Base-by-base conservation (phyloP, 1,140 invertebrate species). In the Hormaphis cornu region DNA sequence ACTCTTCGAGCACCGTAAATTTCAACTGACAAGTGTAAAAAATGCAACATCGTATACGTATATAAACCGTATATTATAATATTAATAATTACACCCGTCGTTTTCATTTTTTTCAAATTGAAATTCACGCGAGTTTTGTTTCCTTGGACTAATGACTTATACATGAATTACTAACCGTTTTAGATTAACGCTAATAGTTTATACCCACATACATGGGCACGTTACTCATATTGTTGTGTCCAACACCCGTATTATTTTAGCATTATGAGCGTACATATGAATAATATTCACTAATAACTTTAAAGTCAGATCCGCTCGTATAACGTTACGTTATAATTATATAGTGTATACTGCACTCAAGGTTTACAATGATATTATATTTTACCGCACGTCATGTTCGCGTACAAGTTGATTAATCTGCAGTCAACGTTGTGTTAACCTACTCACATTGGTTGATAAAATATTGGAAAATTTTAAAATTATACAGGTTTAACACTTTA, bases 71-170 rank as follows among this genome's bases (percentile, higher is more conserved):
- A n/a, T n/a, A n/a, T n/a, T n/a, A n/a, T n/a, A n/a, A n/a, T n/a
- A n/a, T n/a, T n/a, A n/a, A n/a, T n/a, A n/a, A n/a, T n/a, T n/a
- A n/a, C n/a, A n/a, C n/a, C n/a, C n/a, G n/a, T n/a, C n/a, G 18
- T 20, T 1, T 28, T 8, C 20, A 16, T 30, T 54, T 54, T 54
- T 54, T 22, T 56, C 22, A 2, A 37, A 56, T 37, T 56, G 33
- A 56, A 37, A 37, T 56, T 22, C 37, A 37, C 33, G 37, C 33
- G 18, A n/a, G n/a, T 20, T 22, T 33, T 22, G 20, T 56, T 22
- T 56, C 53, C 53, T 56, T 56, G 53, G 53, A 56, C 33, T 56
- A 56, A 56, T 56, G 30, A 54, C 26, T 30, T 30, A 30, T 35
- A 54, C 33, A 24, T 16, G 53, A 37, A 8, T 33, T 33, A 37